phyloP scores from a whole-genome alignment of 2,888 invertebrate genomes.

The Conistra vaccinii region DNA sequence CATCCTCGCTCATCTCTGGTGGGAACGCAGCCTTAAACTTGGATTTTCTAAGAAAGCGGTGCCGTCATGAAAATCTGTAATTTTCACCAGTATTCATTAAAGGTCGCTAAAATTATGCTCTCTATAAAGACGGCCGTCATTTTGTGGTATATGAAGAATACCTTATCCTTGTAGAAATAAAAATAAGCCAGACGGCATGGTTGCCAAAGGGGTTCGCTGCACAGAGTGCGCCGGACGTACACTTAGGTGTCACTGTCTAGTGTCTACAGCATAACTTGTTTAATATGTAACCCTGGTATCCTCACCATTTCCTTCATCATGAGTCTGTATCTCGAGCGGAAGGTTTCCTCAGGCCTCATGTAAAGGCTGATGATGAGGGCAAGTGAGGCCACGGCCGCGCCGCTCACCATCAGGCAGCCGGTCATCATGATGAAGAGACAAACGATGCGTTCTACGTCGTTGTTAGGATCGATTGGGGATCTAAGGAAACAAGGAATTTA shows the following conservation, averaged over 20 bases:
- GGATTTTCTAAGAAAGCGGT: not conserved
- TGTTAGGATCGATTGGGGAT: conserved; percentile 71
- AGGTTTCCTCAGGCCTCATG: conserved; percentile 82
- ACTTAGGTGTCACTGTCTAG: not conserved
- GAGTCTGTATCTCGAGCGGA: conserved; percentile 80
- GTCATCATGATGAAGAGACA: conserved; percentile 78
- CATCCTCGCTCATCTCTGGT: too few relatives aligned
- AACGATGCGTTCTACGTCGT: conserved; percentile 77
- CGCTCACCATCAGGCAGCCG: conserved; percentile 80
- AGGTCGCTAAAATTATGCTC: not conserved
- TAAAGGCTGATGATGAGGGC: conserved; percentile 82
- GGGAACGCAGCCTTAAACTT: too few relatives aligned
- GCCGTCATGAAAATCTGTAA: not conserved
- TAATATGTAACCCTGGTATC: not conserved
- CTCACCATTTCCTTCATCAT: conserved; percentile 84
- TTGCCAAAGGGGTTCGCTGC: too few relatives aligned
- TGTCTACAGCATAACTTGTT: too few relatives aligned
- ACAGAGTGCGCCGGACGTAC: not conserved
- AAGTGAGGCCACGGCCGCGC: conserved; percentile 81
- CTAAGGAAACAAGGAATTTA: conserved; percentile 60
- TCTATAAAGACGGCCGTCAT: not conserved
- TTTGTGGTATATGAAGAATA: not conserved
- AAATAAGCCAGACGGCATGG: not conserved
- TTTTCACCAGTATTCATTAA: not conserved
- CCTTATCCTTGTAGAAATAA: not conserved